A percentile compares a stretch with the other conserved stretches of the same genome.
phyloP scores from a whole-genome alignment of 2,888 invertebrate genomes.

The Serripes groenlandicus region DNA sequence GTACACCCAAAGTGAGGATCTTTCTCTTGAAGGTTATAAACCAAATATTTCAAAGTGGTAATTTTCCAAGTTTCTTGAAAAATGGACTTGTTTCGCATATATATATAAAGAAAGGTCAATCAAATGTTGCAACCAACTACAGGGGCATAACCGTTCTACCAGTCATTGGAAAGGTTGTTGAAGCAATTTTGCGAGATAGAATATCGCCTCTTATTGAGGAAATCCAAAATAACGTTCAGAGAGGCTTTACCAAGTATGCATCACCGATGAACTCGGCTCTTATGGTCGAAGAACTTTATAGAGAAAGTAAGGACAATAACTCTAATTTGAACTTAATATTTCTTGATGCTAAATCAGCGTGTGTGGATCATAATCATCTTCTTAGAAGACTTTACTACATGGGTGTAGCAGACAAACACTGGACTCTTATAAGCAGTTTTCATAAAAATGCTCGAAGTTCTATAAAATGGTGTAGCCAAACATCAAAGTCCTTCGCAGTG shows the following conservation, averaged over 20 bases:
- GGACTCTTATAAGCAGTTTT: not conserved
- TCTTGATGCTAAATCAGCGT: not conserved
- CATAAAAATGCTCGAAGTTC: not conserved
- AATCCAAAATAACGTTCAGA: not conserved
- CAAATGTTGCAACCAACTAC: not conserved
- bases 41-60: not conserved
- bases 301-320: not conserved
- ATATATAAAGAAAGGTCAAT: not conserved
- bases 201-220: not conserved
- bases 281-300: not conserved
- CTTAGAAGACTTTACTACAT: not conserved
- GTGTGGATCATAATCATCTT: not conserved
- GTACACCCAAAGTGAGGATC: not conserved
- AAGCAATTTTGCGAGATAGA: not conserved
- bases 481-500: not conserved
- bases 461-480: not conserved
- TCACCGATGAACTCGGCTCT: not conserved
- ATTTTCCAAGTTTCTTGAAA: not conserved
- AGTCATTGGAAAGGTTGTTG: not conserved
- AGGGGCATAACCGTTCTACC: not conserved
- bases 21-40: not conserved
- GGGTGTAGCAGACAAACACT: not conserved
- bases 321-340: not conserved
- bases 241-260: conserved; percentile 1
- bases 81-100: not conserved